Base-by-base conservation (phyloP, 2,888 invertebrate species). In the Odontothrips loti region DNA sequence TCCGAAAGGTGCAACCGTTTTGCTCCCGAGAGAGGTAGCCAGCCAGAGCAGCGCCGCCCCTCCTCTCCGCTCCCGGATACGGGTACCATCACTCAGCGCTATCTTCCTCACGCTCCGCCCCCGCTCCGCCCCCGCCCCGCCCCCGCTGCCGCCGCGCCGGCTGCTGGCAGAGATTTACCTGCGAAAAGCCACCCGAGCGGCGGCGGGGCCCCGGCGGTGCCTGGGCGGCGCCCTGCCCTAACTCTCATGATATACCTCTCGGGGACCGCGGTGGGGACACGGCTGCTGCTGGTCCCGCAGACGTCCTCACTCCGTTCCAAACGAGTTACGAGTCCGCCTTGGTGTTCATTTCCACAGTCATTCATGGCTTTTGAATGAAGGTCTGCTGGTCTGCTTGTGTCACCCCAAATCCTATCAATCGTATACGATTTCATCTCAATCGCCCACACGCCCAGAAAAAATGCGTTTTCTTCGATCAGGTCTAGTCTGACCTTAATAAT, bases 61-160 rank as follows among this genome's bases (percentile, higher is more conserved):
- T 15, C 34, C 34, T 43, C 34, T 4, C 34, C 34, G 34, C 34
- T 6, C 34, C n/a, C n/a, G 68, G 68, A 75, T 75, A 75, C 68
- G 68, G 68, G 68, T 75, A 75, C 68, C 68, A 75, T 75, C 68
- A 75, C 27, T 75, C 68, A 75, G 68, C 68, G 23, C 68, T 75
- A 75, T 75, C 68, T 75, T n/a, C 34, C 34, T 43, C 27, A 27
- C 68, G 23, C 20, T 6, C 58, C 15, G 15, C 15, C 10, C 51
- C 51, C 10, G 6, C 51, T 20, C 51, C 51, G 3, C 51, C 51
- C 10, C 51, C 51, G 3, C 51, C 51, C 20, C 58, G 58, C 34
- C 34, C 34, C 34, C 3, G 34, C 34, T 43, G 34, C 34, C 34
- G 34, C 34, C 34, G 34, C 58, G 58, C 58, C 58, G 58, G 20